Base-by-base conservation (phyloP, 2,113 vertebrate species). In the Colossoma macropomum region DNA sequence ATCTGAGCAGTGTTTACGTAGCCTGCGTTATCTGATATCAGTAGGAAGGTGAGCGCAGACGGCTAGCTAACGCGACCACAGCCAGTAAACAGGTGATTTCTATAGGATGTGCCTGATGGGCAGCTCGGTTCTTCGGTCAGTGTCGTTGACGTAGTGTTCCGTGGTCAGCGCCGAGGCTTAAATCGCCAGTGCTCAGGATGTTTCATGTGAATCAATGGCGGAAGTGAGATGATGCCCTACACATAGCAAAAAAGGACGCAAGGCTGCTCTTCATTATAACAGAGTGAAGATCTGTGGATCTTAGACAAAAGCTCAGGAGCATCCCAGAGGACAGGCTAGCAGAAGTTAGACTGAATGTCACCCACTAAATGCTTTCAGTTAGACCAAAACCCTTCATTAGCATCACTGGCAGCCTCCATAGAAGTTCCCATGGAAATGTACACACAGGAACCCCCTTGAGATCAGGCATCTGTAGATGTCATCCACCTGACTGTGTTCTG, bases 51-150 rank as follows among this genome's bases (percentile, higher is more conserved):
- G 23, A 62, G 21, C 54, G 54, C 2, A 16, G 3, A 21, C n/a
- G 1, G 50, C 3, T 27, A 62, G 9, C 25, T 15, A 32, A 75
- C 56, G 54, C n/a, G 41, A 71, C 56, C 56, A 25, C 56, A n/a
- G 56, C 56, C 30, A 41, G 73, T 72, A 81, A 81, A 82, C 79
- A 85, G 79, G 84, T 85, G 84, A 76, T 45, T 73, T 72, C 28
- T 4, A 50, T 38, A 23, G 1, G 59, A 23, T 25, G 59, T 62
- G 59, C 0, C 10, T 27, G 48, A 50, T 73, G 65, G 52, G 28
- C 32, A 63, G 21, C 52, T 66, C 30, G 21, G n/a, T 73, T 84
- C 25, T 16, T 66, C 19, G 69, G 13, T 48, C 48, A 21, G 34
- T 59, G 60, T 74, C 19, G 19, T 65, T 21, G 28, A 84, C 1